Evolutionary conservation across 2,888 invertebrate species (phyloP).

Genomic region (Polyommatus iphigenia): DNA sequence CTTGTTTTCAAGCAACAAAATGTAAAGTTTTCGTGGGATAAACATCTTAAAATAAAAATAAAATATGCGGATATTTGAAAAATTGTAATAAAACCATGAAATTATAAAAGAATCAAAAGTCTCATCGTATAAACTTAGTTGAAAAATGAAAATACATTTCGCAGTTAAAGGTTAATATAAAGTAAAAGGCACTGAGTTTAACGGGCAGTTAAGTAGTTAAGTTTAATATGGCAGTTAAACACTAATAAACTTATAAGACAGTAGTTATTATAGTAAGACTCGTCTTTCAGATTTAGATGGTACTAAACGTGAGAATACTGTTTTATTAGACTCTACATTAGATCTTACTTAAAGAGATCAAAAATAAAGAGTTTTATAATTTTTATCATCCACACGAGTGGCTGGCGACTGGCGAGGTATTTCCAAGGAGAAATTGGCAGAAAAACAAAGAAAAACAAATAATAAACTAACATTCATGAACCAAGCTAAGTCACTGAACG

Average conservation of each 20-base stretch:
- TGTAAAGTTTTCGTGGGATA: not conserved
- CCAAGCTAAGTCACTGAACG: too few species aligned
- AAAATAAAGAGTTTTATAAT: too few species aligned
- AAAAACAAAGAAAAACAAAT: too few species aligned
- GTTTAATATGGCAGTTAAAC: slow-evolving; percentile 8
- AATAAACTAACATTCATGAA: too few species aligned
- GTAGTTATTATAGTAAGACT: not conserved
- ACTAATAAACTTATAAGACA: slow-evolving; percentile 12
- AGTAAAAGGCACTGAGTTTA: slow-evolving; percentile 2
- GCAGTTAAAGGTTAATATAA: not conserved
- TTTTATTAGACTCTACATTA: not conserved
- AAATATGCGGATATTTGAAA: too few species aligned
- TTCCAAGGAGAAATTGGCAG: too few species aligned
- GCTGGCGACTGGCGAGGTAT: too few species aligned
- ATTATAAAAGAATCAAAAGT: not conserved
- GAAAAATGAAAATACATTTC: not conserved
- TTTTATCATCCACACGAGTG: too few species aligned
- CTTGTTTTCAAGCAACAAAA: too few species aligned
- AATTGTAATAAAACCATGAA: not conserved
- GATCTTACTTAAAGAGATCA: not conserved
- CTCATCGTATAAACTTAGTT: not conserved
- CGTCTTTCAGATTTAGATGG: not conserved
- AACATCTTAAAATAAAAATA: not conserved
- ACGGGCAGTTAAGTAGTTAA: slow-evolving; percentile 16
- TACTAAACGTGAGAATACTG: not conserved